Conservation (phyloP, 2,888 invertebrate species). For the Pachliopta kotzebuea region DNA sequence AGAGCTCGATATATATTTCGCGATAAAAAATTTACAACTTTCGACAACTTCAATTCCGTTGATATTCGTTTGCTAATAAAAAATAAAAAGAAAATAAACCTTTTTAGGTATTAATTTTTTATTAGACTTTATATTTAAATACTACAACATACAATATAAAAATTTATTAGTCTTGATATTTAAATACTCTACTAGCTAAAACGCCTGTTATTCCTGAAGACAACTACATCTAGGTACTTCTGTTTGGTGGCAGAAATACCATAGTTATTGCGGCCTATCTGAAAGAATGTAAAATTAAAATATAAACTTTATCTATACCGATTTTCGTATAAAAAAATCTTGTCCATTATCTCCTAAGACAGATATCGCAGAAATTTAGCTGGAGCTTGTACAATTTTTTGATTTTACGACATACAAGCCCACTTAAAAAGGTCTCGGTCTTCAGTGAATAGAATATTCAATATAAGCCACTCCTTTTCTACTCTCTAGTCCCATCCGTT, state of each 20-base stretch:
- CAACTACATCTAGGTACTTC: too few species aligned
- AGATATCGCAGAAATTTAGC: not conserved
- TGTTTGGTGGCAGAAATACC: too few species aligned
- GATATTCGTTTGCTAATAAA: not conserved
- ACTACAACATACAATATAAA: too few species aligned
- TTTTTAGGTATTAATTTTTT: too few species aligned
- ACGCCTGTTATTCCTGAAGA: too few species aligned
- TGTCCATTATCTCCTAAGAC: not conserved
- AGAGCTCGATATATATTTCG: not conserved
- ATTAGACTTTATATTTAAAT: too few species aligned
- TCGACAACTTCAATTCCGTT: too few species aligned
- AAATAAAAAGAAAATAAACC: too few species aligned
- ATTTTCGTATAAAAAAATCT: not conserved
- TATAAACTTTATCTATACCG: not conserved
- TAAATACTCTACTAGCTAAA: too few species aligned
- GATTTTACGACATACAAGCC: slow-evolving; percentile 14
- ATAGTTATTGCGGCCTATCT: too few species aligned
- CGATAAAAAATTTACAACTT: too few species aligned
- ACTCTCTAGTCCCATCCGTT: slow-evolving; percentile 13
- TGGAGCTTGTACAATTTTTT: slow-evolving; percentile 14
- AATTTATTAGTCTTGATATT: too few species aligned
- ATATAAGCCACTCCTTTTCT: slow-evolving; percentile 7
- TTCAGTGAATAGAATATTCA: slow-evolving; percentile 17
- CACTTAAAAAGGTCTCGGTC: slow-evolving; percentile 6
- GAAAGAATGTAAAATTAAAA: not conserved